A percentile compares a stretch with the other conserved stretches of the same genome.
These are phyloP conservation scores for Lasioglossum baleicum DNA, from an alignment of 1,140 invertebrate species.

Conservation along the genomic window DNA sequence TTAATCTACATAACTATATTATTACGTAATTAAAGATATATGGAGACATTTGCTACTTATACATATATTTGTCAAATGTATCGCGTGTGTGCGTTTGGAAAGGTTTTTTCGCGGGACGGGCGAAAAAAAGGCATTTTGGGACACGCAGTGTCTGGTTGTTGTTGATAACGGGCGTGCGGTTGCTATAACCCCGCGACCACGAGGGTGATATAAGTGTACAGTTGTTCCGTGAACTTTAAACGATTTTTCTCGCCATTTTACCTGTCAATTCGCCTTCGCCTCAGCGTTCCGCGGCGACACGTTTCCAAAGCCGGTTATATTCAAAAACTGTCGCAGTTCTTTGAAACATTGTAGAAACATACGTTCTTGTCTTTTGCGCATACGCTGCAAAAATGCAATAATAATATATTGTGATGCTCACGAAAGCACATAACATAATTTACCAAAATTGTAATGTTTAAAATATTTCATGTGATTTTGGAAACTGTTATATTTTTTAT, in stretches of 20 bases:
- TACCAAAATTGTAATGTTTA: constrained; percentile 77
- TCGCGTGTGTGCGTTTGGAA: constrained; percentile 61
- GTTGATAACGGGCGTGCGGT: constrained; percentile 47
- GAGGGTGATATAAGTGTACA: not conserved
- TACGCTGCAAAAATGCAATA: constrained; percentile 78
- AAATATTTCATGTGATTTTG: constrained; percentile 80
- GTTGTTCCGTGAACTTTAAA: constrained; percentile 47
- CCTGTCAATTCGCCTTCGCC: constrained; percentile 68
- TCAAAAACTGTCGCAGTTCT: constrained; percentile 70
- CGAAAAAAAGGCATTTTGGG: constrained; percentile 35
- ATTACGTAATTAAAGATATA: constrained; percentile 72
- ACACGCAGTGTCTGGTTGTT: not conserved
- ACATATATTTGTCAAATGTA: constrained; percentile 72
- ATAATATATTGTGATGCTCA: constrained; percentile 79
- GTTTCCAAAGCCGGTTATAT: constrained; percentile 64
- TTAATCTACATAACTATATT: constrained; percentile 73
- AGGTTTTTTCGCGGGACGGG: constrained; percentile 74
- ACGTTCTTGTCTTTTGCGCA: constrained; percentile 74
- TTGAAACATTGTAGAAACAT: constrained; percentile 69
- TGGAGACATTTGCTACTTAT: constrained; percentile 73
- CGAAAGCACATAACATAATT: constrained; percentile 78
- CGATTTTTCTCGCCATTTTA: constrained; percentile 67
- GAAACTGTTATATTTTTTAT: constrained; percentile 80
- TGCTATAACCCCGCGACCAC: not conserved
- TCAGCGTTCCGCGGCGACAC: constrained; percentile 69